Conservation (phyloP, 2,113 vertebrate species). For the Campylomormyrus numenius region DNA sequence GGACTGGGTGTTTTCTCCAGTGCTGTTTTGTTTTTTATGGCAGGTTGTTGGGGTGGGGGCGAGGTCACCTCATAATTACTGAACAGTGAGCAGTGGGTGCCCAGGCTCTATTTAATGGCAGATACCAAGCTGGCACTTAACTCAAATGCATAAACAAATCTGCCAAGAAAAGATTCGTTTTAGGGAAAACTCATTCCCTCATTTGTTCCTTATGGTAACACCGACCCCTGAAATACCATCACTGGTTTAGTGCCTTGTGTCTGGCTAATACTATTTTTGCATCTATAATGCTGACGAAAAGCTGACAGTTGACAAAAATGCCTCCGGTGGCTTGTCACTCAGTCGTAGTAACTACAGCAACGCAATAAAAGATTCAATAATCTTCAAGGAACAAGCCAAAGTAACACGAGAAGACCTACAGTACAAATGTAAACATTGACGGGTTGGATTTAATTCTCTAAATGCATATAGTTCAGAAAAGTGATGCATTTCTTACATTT, state of each 20-base stretch:
- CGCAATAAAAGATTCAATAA: neutral
- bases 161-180: neutral
- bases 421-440: neutral
- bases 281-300: neutral
- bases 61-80: neutral
- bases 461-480: neutral
- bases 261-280: neutral
- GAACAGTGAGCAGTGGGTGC: neutral
- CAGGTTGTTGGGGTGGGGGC: conserved; percentile 1
- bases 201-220: neutral
- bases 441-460: neutral
- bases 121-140: neutral
- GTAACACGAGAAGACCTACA: neutral
- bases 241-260: neutral
- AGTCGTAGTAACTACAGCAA: neutral
- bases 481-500: neutral
- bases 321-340: neutral
- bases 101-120: neutral
- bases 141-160: neutral
- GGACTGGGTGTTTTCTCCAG: neutral
- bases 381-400: neutral
- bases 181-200: neutral
- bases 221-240: neutral
- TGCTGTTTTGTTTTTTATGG: conserved; percentile 10
- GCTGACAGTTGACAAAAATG: conserved; percentile 5